Base-by-base conservation (phyloP, 1,140 invertebrate species). In the Zophobas morio region DNA sequence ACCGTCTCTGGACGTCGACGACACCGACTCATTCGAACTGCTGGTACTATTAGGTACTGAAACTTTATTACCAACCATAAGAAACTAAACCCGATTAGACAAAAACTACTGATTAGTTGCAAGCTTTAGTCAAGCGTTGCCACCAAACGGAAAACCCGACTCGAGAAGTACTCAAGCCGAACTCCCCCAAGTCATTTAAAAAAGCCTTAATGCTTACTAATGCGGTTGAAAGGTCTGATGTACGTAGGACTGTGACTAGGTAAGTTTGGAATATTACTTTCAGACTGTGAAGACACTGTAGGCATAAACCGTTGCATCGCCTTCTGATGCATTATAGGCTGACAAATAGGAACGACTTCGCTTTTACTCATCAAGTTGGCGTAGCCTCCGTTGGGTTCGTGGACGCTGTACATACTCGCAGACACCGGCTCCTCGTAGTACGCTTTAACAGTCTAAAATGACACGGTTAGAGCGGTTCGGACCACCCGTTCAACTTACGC, bases 1-100 rank as follows among this genome's bases (percentile, higher is more conserved):
- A 20, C 81, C 80, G 54, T 85, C 82, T 57, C 88, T 86, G 8
- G 90, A 90, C 47, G 88, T 87, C 1, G 92, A 91, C 1, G 92
- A 92, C 2, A 94, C 90, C 20, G 93, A 94, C 86, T 94, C 93
- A 84, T 91, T 93, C 32, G 92, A 93, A 87, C 93, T 93, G 81
- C 92, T 93, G 0, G 91, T 92, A 78, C 90, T 91, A 74, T 86
- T 86, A 40, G 82, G 78, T 74, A 82, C 84, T 82, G 73, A 76
- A 83, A 77, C 63, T 60, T 39, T 34, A 42, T 51, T 51, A 51
- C 8, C 33, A 20, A 20, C 20, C 20, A 20, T 20, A 20, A 20
- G 20, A 20, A 20, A 20, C 20, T 20, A 20, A 20, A 20, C 20
- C 20, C 20, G 20, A 20, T 20, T 20, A 20, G 20, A 20, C 20